Base-by-base conservation (phyloP, 2,888 invertebrate genomes). In the Aleiodes alternator region DNA sequence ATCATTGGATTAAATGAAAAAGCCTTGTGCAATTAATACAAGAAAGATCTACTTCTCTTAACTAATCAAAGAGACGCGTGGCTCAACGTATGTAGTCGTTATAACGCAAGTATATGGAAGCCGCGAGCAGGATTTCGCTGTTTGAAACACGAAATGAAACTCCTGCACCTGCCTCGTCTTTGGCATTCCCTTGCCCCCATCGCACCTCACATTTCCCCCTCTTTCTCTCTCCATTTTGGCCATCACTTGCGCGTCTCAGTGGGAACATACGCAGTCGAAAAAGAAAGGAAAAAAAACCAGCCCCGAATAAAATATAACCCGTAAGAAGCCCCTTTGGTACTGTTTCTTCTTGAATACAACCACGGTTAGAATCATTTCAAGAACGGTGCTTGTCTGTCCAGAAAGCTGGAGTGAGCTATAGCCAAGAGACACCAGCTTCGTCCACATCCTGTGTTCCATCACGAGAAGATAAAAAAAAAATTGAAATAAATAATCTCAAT, bases 111-210 rank as follows among this genome's bases (percentile, higher is more conserved):
- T 69, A 56, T 53, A 64, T 57, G 69, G 75, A 74, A 76, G 72
- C 69, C 66, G 70, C 43, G 51, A 73, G 73, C 69, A 75, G 70
- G 68, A 66, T 71, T 59, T 74, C 73, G 80, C 79, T 81, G 80
- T 82, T 79, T 82, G 82, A 79, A 83, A 85, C 85, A 85, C 84
- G 82, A 87, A 88, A 87, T 86, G 84, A 86, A 87, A 82, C 81
- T 81, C 68, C 66, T 79, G 78, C 87, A 77, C 78, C 79, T 79
- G 78, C 81, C 61, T 71, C 80, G 70, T 70, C 55, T 50, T 38
- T 75, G 43, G 23, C 55, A 48, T 57, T 50, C 71, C 61, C 70
- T 43, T 64, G 64, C 53, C 56, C 55, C 69, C 23, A 23, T 73
- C 55, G 43, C 72, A 55, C 61, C 69, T 55, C 48, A 51, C 77